phyloP scores from a whole-genome alignment of 92 coral and sea anemone species.

The Palythoa caribaeorum region DNA sequence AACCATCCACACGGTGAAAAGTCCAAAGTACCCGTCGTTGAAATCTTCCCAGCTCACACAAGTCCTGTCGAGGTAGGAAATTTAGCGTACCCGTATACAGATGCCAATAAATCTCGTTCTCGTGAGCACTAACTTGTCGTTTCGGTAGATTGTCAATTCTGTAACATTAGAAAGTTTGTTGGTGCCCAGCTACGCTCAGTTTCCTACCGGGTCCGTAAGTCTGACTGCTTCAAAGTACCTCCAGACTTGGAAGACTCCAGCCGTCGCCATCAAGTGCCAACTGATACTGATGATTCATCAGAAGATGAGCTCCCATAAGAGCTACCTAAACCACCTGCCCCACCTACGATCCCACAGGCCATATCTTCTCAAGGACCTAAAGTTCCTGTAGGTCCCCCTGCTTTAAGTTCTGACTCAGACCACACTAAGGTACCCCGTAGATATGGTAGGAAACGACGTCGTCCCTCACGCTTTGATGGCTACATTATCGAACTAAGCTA shows the following conservation, averaged over 20 bases:
- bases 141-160: slow-evolving; percentile 23
- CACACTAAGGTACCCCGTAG: neutral
- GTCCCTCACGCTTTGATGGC: slow-evolving; percentile 4
- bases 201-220: slow-evolving; percentile 21
- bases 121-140: slow-evolving; percentile 16
- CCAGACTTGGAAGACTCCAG: neutral
- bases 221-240: slow-evolving; percentile 8
- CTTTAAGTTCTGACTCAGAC: slow-evolving; percentile 1
- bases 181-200: neutral
- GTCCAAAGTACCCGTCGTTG: slow-evolving; percentile 30
- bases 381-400: neutral
- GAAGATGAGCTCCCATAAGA: neutral
- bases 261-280: neutral
- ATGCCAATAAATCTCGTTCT: slow-evolving; percentile 9
- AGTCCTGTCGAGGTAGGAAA: slow-evolving; percentile 17
- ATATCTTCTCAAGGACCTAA: neutral
- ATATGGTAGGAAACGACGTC: slow-evolving; percentile 1
- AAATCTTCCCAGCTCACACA: slow-evolving; percentile 4
- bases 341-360: slow-evolving; percentile 16
- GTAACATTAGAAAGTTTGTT: slow-evolving; percentile 48
- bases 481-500: neutral
- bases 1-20: slow-evolving; percentile 29
- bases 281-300: slow-evolving; percentile 11
- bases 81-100: slow-evolving; percentile 11
- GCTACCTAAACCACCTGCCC: neutral